Base-by-base conservation (phyloP, 1,140 invertebrate genomes). In the Drosophila parvula region DNA sequence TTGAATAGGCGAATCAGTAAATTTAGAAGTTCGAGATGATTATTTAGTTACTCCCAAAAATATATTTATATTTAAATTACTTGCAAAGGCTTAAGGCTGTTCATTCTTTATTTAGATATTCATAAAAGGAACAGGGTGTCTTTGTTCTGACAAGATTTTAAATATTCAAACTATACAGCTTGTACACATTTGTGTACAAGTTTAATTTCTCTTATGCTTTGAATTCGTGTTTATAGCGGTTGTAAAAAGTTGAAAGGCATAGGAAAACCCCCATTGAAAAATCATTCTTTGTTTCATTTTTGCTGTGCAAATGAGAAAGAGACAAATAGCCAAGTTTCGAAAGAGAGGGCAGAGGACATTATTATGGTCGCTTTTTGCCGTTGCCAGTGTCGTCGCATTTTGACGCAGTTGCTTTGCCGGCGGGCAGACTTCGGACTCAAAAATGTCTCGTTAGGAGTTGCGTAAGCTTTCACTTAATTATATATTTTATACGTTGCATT, bases 381-480 rank as follows among this genome's bases (percentile, higher is more conserved):
- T 48, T 67, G 70, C 18, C 47, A 40, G 65, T 79, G 77, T 63
- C 78, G 74, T 63, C 78, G 74, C 81, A 85, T 78, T 85, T 63
- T 81, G 82, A 75, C 82, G 81, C 81, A 85, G 82, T 76, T 68
- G 61, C 74, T 60, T 70, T 60, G 48, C 63, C 81, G 57, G 45
- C 51, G 71, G 80, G 61, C 64, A 68, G 76, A 67, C 80, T 82
- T 79, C 48, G 74, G 58, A 74, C 59, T 78, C 48, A 43, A 75
- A 79, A 64, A 50, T 79, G 71, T 65, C 56, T 75, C 57, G 57
- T 76, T 75, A 83, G 71, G 56, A 68, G 58, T 78, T 67, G 57
- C 81, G 70, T 50, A 53, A 77, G 77, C 62, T 55, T 79, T 85
- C 74, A 85, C 78, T 85, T 84, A 85, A 84, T 81, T 85, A 71